Evolutionary conservation across 2,113 vertebrate species (phyloP), one percentile per base, ranked within the genome.

Genomic region (Ictalurus furcatus): DNA sequence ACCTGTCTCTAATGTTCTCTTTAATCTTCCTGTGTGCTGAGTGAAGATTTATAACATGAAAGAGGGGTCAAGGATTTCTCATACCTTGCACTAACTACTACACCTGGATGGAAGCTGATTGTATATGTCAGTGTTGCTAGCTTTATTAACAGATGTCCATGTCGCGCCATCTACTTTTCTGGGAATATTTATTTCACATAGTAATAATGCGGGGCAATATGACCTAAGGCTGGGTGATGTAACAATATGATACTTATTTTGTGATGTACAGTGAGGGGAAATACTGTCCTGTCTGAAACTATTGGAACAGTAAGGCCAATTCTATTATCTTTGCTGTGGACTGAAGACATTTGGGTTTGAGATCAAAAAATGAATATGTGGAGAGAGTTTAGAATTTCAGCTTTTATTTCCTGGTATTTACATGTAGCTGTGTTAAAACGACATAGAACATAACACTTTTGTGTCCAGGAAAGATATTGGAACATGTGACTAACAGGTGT

Each of bases 1-100:
- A 86, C 9, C 84, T n/a, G 28, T 37, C 52, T 30, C 17, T 59
- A 86, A 74, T 58, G n/a, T 25, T 76, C 52, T 61, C 85, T 78
- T 86, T 86, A 76, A 78, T 76, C 85, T 86, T 76, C 25, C 65
- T 28, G 21, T 0, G 16, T 86, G 54, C 69, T 58, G 30, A 56
- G 11, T 58, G 85, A 78, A 86, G 71, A 34, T 28, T 73, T 48
- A 78, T 28, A 61, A 59, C 85, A 61, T 1, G 2, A 7, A 23
- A 34, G 34, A 34, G 17, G 14, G 8, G 8, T 21, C 3, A 82
- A 34, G 52, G 34, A 34, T 21, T 58, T 58, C 54, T 52, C 74
- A 76, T 23, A 44, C 3, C 16, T 37, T 6, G 6, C 30, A 14
- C 48, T 34, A 34, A 82, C 3, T 2, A 21, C 17, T 82, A 34